Percentiles rank a stretch among this genome's conserved stretches.
These are phyloP conservation scores for Malurus melanocephalus DNA, from an alignment of 2,113 vertebrate species.

Conservation along the genomic window DNA sequence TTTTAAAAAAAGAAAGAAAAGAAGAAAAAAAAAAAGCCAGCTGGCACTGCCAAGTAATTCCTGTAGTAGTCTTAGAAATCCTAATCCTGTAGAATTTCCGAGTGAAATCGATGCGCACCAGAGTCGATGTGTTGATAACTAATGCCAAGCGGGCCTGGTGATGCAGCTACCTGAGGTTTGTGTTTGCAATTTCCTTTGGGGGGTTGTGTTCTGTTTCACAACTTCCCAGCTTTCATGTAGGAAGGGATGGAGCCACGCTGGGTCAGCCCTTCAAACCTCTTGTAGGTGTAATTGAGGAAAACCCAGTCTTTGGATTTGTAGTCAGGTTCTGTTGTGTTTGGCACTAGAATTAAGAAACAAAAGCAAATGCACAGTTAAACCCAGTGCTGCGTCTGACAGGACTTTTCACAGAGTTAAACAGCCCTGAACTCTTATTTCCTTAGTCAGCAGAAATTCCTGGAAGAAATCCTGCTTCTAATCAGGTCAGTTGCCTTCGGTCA, in stretches of 20 bases:
- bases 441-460: neutral
- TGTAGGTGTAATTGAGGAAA: slow-evolving; percentile 99
- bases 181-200: neutral
- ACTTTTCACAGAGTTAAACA: neutral
- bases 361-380: neutral
- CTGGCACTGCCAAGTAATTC: slow-evolving; percentile 77
- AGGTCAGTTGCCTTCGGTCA: neutral
- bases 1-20: neutral
- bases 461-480: neutral
- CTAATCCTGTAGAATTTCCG: slow-evolving; percentile 75
- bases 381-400: neutral
- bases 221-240: slow-evolving; percentile 93
- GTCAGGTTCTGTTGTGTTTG: slow-evolving; percentile 90
- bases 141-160: slow-evolving; percentile 55
- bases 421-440: neutral
- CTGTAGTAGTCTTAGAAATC: slow-evolving; percentile 70
- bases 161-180: slow-evolving; percentile 74
- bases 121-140: slow-evolving; percentile 53
- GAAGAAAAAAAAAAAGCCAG: slow-evolving; percentile 47
- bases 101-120: slow-evolving; percentile 53
- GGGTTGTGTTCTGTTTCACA: slow-evolving; percentile 67
- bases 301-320: slow-evolving; percentile 99
- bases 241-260: slow-evolving; percentile 94
- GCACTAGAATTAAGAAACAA: slow-evolving; percentile 69
- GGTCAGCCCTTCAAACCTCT: slow-evolving; percentile 95